These are phyloP conservation scores for Machaerirhynchus nigripectus DNA, from an alignment of 2,113 vertebrate species.

Conservation along the genomic window DNA sequence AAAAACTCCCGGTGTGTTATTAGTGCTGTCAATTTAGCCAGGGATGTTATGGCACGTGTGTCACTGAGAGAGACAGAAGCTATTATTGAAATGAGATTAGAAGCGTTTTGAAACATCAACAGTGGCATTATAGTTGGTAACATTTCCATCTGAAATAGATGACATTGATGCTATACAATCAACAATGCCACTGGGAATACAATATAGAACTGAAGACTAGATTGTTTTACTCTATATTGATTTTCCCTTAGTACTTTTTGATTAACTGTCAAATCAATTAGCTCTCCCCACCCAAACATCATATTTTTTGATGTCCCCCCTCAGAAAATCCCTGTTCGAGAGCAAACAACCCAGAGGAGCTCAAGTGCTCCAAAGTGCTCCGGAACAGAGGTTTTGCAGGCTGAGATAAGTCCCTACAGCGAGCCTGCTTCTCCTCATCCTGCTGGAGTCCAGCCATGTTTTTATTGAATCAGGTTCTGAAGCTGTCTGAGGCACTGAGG, in stretches of 20 bases:
- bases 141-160: slow-evolving; percentile 69
- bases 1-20: slow-evolving; percentile 60
- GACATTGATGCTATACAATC: slow-evolving; percentile 67
- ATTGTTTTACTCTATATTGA: slow-evolving; percentile 62
- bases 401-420: neutral
- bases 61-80: slow-evolving; percentile 74
- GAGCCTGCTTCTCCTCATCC: slow-evolving; percentile 25
- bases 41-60: slow-evolving; percentile 72
- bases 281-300: slow-evolving; percentile 53
- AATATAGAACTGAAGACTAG: slow-evolving; percentile 49
- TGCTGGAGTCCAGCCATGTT: slow-evolving; percentile 36
- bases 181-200: slow-evolving; percentile 62
- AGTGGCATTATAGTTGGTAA: slow-evolving; percentile 72
- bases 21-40: slow-evolving; percentile 73
- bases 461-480: slow-evolving; percentile 54
- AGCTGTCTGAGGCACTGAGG: slow-evolving; percentile 48
- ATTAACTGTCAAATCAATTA: slow-evolving; percentile 67
- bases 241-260: slow-evolving; percentile 62
- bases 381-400: neutral
- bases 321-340: neutral
- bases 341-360: neutral
- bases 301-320: neutral
- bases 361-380: neutral
- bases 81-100: slow-evolving; percentile 79
- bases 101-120: slow-evolving; percentile 75